These are phyloP conservation scores for Ceriagrion tenellum DNA, from an alignment of 2,888 invertebrate genomes.

Conservation along the genomic window DNA sequence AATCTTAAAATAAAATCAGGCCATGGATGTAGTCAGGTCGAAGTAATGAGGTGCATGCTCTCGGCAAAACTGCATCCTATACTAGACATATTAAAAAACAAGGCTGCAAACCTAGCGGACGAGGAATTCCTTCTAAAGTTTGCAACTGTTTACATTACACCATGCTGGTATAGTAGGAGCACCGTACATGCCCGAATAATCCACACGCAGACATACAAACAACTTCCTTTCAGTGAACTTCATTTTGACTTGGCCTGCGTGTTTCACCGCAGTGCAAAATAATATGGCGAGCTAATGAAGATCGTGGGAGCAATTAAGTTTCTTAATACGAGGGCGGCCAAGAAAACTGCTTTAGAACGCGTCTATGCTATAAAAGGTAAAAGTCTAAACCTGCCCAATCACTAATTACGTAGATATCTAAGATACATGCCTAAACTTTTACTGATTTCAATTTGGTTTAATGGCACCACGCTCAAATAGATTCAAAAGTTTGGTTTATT, in stretches of 20 bases:
- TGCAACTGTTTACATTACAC: not conserved
- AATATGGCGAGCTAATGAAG: not conserved
- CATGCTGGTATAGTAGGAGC: not conserved
- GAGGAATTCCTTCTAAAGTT: not conserved
- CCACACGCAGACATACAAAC: not conserved
- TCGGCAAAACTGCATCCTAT: not conserved
- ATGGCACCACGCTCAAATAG: too few species aligned
- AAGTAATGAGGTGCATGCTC: not conserved
- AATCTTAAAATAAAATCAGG: not conserved
- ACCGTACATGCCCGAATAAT: not conserved
- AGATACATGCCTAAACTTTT: not conserved
- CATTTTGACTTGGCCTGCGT: not conserved
- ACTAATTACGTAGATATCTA: not conserved
- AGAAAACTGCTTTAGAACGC: too few species aligned
- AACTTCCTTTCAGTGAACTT: not conserved
- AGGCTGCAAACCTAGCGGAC: not conserved
- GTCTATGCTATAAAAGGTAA: not conserved
- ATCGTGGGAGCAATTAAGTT: not conserved
- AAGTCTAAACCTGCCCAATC: not conserved
- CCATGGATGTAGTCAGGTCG: not conserved
- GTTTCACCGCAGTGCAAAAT: not conserved
- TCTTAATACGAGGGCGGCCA: too few species aligned
- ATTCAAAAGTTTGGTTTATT: too few species aligned
- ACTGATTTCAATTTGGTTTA: too few species aligned
- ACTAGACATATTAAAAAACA: not conserved